Percentiles rank a stretch among this genome's conserved stretches.
Evolutionary conservation across 2,113 vertebrate genomes (phyloP).

Genomic region (Hucho hucho): DNA sequence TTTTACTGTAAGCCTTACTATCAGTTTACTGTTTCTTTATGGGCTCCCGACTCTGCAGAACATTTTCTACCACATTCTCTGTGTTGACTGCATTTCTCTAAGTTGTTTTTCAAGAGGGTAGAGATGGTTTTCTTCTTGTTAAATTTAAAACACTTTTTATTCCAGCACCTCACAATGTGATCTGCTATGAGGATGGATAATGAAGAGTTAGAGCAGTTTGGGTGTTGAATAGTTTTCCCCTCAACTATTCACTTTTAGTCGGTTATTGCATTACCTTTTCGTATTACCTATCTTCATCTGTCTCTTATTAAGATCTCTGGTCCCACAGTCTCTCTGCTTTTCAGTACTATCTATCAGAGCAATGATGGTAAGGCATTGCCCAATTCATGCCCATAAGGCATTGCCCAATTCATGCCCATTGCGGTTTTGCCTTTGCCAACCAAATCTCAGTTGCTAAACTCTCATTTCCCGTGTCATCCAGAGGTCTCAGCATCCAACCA

Average conservation of each 20-base stretch:
- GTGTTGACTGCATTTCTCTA: neutral
- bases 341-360: neutral
- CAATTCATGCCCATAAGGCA: no score
- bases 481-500: slow-evolving; percentile 30
- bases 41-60: neutral
- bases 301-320: neutral
- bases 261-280: neutral
- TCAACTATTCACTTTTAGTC: neutral
- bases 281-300: neutral
- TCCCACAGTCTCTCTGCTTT: neutral
- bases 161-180: neutral
- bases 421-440: neutral
- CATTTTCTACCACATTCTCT: neutral
- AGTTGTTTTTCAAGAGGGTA: neutral
- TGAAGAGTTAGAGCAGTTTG: neutral
- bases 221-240: neutral
- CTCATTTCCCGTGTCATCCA: slow-evolving; percentile 21
- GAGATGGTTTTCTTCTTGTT: neutral
- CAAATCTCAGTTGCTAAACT: neutral
- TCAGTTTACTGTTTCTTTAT: neutral
- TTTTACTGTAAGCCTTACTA: neutral
- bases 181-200: neutral
- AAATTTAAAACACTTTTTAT: neutral
- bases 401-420: neutral
- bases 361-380: neutral